Evolutionary conservation across 2,797 vertebrate species (phyloP).

Genomic region (Gymnothorax javanicus): DNA sequence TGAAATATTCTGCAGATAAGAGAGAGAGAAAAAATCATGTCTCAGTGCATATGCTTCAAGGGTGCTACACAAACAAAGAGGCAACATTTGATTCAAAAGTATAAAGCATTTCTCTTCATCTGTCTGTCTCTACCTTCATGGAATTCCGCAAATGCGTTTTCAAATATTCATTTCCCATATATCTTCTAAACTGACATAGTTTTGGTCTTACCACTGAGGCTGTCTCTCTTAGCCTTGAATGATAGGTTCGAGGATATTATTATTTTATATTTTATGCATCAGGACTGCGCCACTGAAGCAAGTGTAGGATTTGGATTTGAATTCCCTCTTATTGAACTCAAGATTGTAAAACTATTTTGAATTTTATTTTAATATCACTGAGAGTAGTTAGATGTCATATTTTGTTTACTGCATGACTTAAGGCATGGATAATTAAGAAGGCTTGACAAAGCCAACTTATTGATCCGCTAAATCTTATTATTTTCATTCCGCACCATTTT

Average conservation of each 20-base stretch:
- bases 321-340: not conserved
- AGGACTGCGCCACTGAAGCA: slow-evolving; percentile 1
- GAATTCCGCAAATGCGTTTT: not conserved
- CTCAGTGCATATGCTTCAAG: not conserved
- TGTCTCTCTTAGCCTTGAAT: not conserved
- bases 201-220: not conserved
- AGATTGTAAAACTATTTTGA: not conserved
- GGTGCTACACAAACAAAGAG: not conserved
- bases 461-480: too few relatives aligned
- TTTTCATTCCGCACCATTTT: too few relatives aligned
- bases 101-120: not conserved
- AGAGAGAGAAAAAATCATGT: not conserved
- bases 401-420: not conserved
- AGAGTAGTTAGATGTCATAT: not conserved
- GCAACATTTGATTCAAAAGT: not conserved
- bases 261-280: not conserved
- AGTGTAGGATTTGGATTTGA: not conserved
- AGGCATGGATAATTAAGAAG: not conserved
- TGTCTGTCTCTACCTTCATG: not conserved
- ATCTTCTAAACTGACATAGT: not conserved
- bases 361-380: not conserved
- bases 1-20: not conserved
- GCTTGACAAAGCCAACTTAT: too few relatives aligned
- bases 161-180: not conserved
- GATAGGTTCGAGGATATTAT: not conserved